Evolutionary conservation across 2,888 invertebrate species (phyloP).

Genomic region (Macrophya alboannulata): DNA sequence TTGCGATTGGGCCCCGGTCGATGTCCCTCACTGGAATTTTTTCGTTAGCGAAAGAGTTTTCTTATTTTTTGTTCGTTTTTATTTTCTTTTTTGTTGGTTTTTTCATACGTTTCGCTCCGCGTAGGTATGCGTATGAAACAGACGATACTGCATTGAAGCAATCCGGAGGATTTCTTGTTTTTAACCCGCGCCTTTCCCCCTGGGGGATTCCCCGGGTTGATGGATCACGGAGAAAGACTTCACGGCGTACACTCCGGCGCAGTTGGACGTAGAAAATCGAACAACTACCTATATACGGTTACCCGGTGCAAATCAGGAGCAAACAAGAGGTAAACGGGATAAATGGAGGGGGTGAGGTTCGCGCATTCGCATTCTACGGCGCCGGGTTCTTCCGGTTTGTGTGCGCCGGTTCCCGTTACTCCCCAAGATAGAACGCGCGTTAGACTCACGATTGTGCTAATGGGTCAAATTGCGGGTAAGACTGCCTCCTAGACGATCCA

Average conservation of each 20-base stretch:
- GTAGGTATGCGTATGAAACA: neutral
- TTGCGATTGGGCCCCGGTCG: neutral
- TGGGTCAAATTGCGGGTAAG: constrained; percentile 69
- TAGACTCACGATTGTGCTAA: constrained; percentile 70
- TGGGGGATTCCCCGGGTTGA: constrained; percentile 41
- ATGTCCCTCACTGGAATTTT: constrained; percentile 28
- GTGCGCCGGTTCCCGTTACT: constrained; percentile 69
- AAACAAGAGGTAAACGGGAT: constrained; percentile 51
- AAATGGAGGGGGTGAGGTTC: constrained; percentile 55
- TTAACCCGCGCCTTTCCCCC: neutral
- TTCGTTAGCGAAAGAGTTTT: neutral
- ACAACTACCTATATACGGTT: constrained; percentile 38
- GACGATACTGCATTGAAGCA: neutral
- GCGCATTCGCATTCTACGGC: constrained; percentile 72
- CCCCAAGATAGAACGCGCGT: constrained; percentile 54
- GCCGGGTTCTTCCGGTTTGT: constrained; percentile 72
- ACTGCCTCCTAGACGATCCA: constrained; percentile 46
- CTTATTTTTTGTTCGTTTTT: neutral
- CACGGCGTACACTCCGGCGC: neutral
- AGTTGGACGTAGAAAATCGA: constrained; percentile 22
- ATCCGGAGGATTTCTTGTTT: constrained; percentile 14
- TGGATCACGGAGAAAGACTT: constrained; percentile 36
- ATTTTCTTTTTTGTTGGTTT: neutral
- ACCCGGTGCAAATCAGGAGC: constrained; percentile 47
- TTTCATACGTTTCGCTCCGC: neutral